Evolutionary conservation across 2,888 invertebrate genomes (phyloP), one percentile per base, ranked within the genome.

Genomic region (Idaea biselata): DNA sequence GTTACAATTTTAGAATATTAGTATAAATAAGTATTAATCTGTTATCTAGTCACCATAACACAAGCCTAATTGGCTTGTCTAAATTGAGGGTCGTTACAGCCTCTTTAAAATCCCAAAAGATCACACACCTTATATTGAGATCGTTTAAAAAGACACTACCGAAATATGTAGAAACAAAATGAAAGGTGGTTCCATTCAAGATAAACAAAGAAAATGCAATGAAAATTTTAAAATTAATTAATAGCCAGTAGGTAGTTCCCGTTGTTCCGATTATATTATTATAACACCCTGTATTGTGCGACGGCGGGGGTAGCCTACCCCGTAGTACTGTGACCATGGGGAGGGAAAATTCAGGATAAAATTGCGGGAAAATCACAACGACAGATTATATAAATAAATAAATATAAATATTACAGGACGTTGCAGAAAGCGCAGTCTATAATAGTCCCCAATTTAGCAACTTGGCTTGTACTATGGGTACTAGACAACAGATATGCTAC

Each of bases 201-300:
- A 4, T 14, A 6, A 18, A 18, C 56, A 56, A 17, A 56, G 11
- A 4, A 61, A 53, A 73, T 73, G 74, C 82, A 82, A 87, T 88
- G 88, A 82, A 87, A 86, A 90, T 89, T 89, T 91, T 86, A 89
- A 91, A 88, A 90, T 90, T 87, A 91, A 91, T 91, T 91, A 91
- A 90, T 89, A 80, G 84, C 86, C 86, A 89, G 88, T 88, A 87
- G 84, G 14, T 44, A 8, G 11, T 11, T 14, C 14, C 14, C 84
- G 84, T 81, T 84, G 85, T 81, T 81, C 83, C 86, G 89, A 89
- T 91, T 89, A 89, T 90, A 90, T 88, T 90, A 89, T 90, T 85
- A 88, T 83, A 86, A 25, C 25, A 25, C 25, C 81, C 74, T 67
- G 78, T 76, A 84, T 87, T 90, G 87, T 87, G 80, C 58, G 69